A percentile compares a stretch with the other conserved stretches of the same genome.
Evolutionary conservation across 2,797 vertebrate genomes (phyloP).

Genomic region (Intellagama lesueurii): DNA sequence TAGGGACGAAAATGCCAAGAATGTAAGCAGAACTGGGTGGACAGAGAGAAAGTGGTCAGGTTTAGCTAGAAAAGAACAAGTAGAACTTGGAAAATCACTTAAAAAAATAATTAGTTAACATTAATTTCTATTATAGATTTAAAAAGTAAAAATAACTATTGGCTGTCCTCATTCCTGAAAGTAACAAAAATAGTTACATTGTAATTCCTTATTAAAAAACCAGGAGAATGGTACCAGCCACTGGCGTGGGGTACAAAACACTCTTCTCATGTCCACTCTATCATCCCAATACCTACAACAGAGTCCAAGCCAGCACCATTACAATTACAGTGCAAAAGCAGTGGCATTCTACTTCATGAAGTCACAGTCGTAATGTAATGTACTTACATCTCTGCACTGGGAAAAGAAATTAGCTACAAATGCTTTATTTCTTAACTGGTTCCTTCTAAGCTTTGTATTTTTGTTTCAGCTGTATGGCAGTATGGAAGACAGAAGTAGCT

Average conservation of each 20-base stretch:
- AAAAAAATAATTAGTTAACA: too few relatives aligned
- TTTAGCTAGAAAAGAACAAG: not conserved
- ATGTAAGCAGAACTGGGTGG: not conserved
- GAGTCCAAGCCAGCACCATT: not conserved
- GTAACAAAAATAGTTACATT: too few relatives aligned
- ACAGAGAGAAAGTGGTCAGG: not conserved
- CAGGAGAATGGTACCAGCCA: not conserved
- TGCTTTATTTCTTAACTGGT: not conserved
- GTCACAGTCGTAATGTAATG: not conserved
- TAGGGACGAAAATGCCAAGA: not conserved
- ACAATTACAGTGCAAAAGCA: not conserved
- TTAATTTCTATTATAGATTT: too few relatives aligned
- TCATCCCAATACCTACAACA: not conserved
- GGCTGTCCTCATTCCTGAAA: too few relatives aligned
- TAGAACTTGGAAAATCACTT: too few relatives aligned
- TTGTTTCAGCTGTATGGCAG: too few relatives aligned
- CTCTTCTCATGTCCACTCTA: not conserved
- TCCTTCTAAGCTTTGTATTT: too few relatives aligned
- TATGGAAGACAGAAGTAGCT: too few relatives aligned
- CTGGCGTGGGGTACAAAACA: not conserved
- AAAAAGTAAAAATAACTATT: too few relatives aligned
- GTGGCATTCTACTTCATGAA: not conserved
- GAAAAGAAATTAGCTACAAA: not conserved
- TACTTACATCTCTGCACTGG: not conserved
- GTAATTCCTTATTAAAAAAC: too few relatives aligned